Conservation (phyloP, 2,888 invertebrate species). For the Salpingus planirostris region DNA sequence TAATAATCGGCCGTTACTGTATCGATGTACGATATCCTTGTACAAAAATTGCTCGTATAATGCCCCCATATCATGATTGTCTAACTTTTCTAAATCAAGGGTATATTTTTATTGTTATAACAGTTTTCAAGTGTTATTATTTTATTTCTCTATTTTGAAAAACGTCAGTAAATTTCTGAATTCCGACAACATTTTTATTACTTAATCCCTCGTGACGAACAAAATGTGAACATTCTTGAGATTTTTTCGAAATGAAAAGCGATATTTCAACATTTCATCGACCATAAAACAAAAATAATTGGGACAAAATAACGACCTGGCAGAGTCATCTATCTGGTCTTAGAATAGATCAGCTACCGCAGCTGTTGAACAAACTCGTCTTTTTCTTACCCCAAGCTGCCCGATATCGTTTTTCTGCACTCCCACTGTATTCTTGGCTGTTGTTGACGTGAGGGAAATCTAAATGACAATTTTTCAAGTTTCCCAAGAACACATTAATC, state of each 20-base stretch:
- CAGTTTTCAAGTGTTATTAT: slow-evolving; percentile 23
- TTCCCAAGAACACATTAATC: slow-evolving; percentile 44
- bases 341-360: slow-evolving; percentile 37
- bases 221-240: slow-evolving; percentile 10
- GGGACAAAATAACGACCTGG: slow-evolving; percentile 35
- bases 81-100: too few species aligned
- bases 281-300: slow-evolving; percentile 39
- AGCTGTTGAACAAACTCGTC: slow-evolving; percentile 26
- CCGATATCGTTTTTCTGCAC: slow-evolving; percentile 2
- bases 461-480: slow-evolving; percentile 30
- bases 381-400: slow-evolving; percentile 4
- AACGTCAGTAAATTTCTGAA: slow-evolving; percentile 8
- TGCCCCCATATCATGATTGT: too few species aligned
- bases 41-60: too few species aligned
- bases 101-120: slow-evolving; percentile 23
- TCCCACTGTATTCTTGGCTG: too few species aligned
- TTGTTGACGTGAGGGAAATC: slow-evolving; percentile 26
- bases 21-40: too few species aligned
- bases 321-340: slow-evolving; percentile 35
- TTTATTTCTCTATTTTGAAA: slow-evolving; percentile 29
- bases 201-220: slow-evolving; percentile 4
- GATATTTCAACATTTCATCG: slow-evolving; percentile 34
- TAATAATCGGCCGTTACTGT: too few species aligned
- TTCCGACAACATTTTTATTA: slow-evolving; percentile 1
- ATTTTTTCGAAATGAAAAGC: slow-evolving; percentile 22